Evolutionary conservation across 2,888 invertebrate genomes (phyloP).

Genomic region (Gerris lacustris): DNA sequence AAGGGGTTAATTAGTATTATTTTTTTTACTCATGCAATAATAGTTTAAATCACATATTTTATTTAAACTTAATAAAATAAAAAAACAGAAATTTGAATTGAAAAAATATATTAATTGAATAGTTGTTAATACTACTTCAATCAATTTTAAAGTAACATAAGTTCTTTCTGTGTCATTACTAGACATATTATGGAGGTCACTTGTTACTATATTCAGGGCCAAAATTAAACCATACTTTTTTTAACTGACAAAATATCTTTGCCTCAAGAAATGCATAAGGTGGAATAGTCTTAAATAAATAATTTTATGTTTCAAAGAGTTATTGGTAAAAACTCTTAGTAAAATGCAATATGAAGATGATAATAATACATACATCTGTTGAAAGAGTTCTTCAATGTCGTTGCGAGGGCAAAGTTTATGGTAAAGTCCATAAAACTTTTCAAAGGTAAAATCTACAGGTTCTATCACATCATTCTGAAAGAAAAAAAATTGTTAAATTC

Average conservation of each 20-base stretch:
- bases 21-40: no score
- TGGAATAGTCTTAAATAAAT: not conserved
- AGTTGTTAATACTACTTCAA: no score
- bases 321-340: not conserved
- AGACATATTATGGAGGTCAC: no score
- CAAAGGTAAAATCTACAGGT: slow-evolving; percentile 88
- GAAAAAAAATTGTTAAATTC: slow-evolving; percentile 16
- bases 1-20: not conserved
- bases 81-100: no score
- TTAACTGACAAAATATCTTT: not conserved
- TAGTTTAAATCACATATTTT: not conserved
- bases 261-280: not conserved
- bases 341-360: not conserved
- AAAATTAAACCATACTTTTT: no score
- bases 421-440: slow-evolving; percentile 95
- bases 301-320: not conserved
- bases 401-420: slow-evolving; percentile 98
- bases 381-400: slow-evolving; percentile 95
- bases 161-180: no score
- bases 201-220: no score
- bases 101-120: no score
- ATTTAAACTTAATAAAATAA: not conserved
- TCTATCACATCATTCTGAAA: slow-evolving; percentile 84
- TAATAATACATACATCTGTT: slow-evolving; percentile 67
- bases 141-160: no score